These are phyloP conservation scores for Calameuta idolon DNA, from an alignment of 2,888 invertebrate genomes.

Conservation along the genomic window DNA sequence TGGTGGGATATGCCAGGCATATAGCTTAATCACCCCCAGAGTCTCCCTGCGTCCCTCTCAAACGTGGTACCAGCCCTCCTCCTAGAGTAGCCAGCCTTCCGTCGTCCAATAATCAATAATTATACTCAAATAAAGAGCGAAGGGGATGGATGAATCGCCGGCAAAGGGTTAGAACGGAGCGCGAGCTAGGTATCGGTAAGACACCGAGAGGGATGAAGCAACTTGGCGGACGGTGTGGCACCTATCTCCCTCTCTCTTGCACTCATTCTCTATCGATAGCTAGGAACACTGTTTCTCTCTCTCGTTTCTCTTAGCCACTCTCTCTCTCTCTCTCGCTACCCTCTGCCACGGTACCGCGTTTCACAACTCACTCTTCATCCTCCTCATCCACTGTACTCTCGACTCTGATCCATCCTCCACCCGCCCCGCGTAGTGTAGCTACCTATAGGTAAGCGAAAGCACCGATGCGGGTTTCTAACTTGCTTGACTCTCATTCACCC, in stretches of 20 bases:
- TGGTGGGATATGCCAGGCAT: slow-evolving; percentile 71
- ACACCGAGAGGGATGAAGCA: slow-evolving; percentile 51
- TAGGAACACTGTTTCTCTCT: neutral
- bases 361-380: slow-evolving; percentile 12
- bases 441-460: slow-evolving; percentile 45
- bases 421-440: slow-evolving; percentile 35
- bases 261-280: neutral
- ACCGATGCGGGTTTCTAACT: slow-evolving; percentile 54
- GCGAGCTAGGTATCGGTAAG: slow-evolving; percentile 54
- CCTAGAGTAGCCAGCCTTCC: slow-evolving; percentile 61
- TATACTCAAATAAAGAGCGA: slow-evolving; percentile 73
- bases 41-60: slow-evolving; percentile 34
- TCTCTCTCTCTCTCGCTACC: slow-evolving; percentile 12
- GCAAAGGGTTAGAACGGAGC: slow-evolving; percentile 60
- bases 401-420: slow-evolving; percentile 28
- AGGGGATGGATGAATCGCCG: slow-evolving; percentile 59
- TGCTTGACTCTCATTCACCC: slow-evolving; percentile 41
- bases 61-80: slow-evolving; percentile 41
- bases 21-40: slow-evolving; percentile 71
- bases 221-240: slow-evolving; percentile 3
- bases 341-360: neutral
- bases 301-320: slow-evolving; percentile 7
- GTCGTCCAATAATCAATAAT: slow-evolving; percentile 73
- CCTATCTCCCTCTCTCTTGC: neutral
- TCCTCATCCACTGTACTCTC: slow-evolving; percentile 28